Evolutionary conservation across 1,140 invertebrate species (phyloP).

Genomic region (Aporrectodea caliginosa): DNA sequence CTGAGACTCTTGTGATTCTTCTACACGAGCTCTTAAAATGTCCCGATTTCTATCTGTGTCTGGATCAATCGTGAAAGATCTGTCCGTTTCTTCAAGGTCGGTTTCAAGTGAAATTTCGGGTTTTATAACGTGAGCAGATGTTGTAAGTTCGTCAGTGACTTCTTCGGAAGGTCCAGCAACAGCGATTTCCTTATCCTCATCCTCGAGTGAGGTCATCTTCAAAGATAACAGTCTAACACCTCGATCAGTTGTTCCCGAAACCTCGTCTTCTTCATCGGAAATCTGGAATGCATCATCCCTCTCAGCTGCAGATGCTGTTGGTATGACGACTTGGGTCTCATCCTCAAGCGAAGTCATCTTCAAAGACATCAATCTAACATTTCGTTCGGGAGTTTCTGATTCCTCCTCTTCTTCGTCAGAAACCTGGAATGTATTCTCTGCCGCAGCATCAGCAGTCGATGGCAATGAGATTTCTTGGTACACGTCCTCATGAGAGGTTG

Average conservation of each 20-base stretch:
- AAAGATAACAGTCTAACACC: neutral
- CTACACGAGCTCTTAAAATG: too few species aligned
- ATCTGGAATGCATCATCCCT: neutral
- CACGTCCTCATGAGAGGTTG: neutral
- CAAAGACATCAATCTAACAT: neutral
- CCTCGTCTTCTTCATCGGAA: neutral
- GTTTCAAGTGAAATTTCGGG: too few species aligned
- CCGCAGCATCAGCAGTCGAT: neutral
- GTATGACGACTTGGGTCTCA: neutral
- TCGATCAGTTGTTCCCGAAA: neutral
- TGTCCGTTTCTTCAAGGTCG: too few species aligned
- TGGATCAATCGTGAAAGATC: too few species aligned
- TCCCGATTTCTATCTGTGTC: too few species aligned
- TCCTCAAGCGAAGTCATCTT: neutral
- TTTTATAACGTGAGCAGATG: too few species aligned
- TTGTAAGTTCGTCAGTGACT: too few species aligned
- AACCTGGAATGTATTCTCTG: neutral
- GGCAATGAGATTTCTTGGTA: neutral
- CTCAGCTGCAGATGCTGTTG: neutral
- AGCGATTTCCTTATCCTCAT: neutral
- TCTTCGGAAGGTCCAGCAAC: neutral
- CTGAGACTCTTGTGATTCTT: too few species aligned
- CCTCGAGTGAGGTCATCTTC: neutral
- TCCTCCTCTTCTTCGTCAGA: neutral
- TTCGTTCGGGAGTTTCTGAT: neutral